These are phyloP conservation scores for Psilopsiagon aurifrons DNA, from an alignment of 2,113 vertebrate species.

Conservation along the genomic window DNA sequence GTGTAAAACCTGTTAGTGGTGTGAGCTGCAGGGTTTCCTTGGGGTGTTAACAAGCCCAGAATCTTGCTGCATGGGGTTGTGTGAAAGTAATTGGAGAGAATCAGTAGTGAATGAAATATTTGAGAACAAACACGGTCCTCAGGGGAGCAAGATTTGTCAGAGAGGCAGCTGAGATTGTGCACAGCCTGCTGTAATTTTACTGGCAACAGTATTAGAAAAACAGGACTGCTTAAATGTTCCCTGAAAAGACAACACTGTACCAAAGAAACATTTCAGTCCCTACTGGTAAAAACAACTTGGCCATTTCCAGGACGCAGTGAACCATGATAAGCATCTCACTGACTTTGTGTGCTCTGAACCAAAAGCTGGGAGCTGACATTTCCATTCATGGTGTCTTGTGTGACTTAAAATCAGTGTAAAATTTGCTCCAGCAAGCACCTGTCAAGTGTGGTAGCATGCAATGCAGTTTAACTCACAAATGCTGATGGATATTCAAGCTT, in stretches of 20 bases:
- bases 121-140: not conserved
- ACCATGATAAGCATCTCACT: not conserved
- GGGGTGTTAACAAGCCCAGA: not conserved
- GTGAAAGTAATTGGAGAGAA: not conserved
- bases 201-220: not conserved
- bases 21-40: not conserved
- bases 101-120: not conserved
- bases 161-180: not conserved
- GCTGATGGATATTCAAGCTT: not conserved
- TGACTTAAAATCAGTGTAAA: not conserved
- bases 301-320: not conserved
- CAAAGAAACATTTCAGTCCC: not conserved
- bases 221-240: not conserved
- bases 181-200: not conserved
- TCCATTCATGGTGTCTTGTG: not conserved
- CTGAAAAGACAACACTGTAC: not conserved
- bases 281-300: not conserved
- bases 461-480: not conserved
- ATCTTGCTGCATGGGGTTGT: not conserved
- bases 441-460: not conserved
- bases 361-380: not conserved
- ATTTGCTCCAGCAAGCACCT: not conserved
- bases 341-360: not conserved
- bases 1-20: not conserved
- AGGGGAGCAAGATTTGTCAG: not conserved